Evolutionary conservation across 92 coral and sea anemone species (phyloP).

Genomic region (Meandrina meandrites): DNA sequence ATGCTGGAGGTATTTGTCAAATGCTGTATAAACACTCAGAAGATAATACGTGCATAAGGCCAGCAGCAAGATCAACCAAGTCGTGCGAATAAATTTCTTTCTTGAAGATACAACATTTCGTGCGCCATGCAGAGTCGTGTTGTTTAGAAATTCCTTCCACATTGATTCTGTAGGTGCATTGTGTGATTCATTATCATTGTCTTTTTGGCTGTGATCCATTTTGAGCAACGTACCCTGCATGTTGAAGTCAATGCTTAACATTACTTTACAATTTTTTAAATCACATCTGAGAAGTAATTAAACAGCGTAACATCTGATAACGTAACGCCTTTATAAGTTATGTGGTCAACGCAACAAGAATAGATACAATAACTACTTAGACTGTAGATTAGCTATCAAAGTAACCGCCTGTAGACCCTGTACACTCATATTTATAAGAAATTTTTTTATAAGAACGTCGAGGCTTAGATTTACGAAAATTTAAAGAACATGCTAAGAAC

Average conservation of each 20-base stretch:
- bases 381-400: too few species aligned
- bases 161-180: not conserved
- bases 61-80: slow-evolving; percentile 47
- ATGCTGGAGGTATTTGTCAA: slow-evolving; percentile 22
- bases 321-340: too few species aligned
- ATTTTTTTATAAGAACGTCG: too few species aligned
- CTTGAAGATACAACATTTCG: slow-evolving; percentile 41
- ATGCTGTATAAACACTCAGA: not conserved
- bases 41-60: slow-evolving; percentile 22
- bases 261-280: not conserved
- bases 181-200: not conserved
- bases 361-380: too few species aligned
- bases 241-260: not conserved
- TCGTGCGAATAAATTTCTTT: not conserved
- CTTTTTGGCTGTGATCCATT: slow-evolving; percentile 2
- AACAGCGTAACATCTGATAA: too few species aligned
- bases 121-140: slow-evolving; percentile 63
- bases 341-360: too few species aligned
- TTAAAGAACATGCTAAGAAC: too few species aligned
- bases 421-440: too few species aligned
- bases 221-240: not conserved
- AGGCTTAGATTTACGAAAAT: too few species aligned
- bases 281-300: too few species aligned
- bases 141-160: slow-evolving; percentile 52
- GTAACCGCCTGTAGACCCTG: too few species aligned